phyloP scores from a whole-genome alignment of 2,797 vertebrate species.

The Tokudaia tokunoshimensis region DNA sequence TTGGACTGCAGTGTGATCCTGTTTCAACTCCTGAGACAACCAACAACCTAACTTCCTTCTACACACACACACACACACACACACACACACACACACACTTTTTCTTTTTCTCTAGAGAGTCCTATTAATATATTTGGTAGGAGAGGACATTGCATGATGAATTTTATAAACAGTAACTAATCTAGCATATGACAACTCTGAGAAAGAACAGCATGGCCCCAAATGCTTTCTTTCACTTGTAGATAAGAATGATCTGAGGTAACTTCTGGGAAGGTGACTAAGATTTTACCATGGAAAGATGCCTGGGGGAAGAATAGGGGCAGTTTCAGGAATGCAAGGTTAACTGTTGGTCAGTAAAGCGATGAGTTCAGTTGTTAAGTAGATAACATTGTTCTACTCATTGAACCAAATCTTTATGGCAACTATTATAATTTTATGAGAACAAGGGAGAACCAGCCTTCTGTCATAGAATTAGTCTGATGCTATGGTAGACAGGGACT shows the following conservation, averaged over 20 bases:
- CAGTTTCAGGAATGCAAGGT: slow-evolving; percentile 34
- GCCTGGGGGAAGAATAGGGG: slow-evolving; percentile 22
- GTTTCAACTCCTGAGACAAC: background rate
- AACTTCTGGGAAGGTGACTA: background rate
- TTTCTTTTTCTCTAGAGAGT: slow-evolving; percentile 26
- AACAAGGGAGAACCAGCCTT: background rate
- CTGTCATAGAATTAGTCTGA: background rate
- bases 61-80: background rate
- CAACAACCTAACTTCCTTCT: background rate
- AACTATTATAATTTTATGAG: slow-evolving; percentile 30
- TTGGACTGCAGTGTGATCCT: background rate
- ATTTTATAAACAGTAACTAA: slow-evolving; percentile 39
- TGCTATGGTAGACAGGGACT: background rate
- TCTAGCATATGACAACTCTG: slow-evolving; percentile 60
- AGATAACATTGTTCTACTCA: slow-evolving; percentile 55
- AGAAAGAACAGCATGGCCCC: slow-evolving; percentile 62
- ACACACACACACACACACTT: background rate
- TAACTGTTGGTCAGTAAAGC: background rate
- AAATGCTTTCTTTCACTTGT: slow-evolving; percentile 25
- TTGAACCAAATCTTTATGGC: background rate
- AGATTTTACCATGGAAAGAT: slow-evolving; percentile 27
- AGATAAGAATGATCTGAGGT: background rate
- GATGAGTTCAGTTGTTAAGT: slow-evolving; percentile 13
- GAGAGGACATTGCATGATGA: slow-evolving; percentile 25
- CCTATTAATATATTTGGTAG: slow-evolving; percentile 1